A percentile compares a stretch with the other conserved stretches of the same genome.
These are phyloP conservation scores for Rhagium mordax DNA, from an alignment of 2,888 invertebrate genomes.

Conservation along the genomic window DNA sequence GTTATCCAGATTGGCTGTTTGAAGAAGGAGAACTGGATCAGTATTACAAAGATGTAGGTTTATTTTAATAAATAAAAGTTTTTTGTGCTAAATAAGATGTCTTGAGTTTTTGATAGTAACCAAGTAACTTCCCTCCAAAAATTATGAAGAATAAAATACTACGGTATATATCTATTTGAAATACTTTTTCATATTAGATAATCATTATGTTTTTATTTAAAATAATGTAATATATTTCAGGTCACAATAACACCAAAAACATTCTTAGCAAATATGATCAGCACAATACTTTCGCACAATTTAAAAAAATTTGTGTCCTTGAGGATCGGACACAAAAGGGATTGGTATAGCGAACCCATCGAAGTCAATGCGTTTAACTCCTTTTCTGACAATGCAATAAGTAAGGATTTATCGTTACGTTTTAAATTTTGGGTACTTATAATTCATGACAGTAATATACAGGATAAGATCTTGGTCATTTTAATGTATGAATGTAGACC, in stretches of 20 bases:
- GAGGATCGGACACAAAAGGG: slow-evolving; percentile 73
- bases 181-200: too few relatives aligned
- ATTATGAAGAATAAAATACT: too few relatives aligned
- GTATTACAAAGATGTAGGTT: slow-evolving; percentile 77
- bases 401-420: too few relatives aligned
- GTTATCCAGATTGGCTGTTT: slow-evolving; percentile 85
- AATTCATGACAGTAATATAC: too few relatives aligned
- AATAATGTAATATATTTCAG: slow-evolving; percentile 62
- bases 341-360: slow-evolving; percentile 84
- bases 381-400: slow-evolving; percentile 86
- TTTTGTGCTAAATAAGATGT: neutral
- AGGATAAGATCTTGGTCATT: too few relatives aligned
- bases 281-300: slow-evolving; percentile 74
- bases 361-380: slow-evolving; percentile 88
- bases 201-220: too few relatives aligned
- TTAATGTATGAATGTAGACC: too few relatives aligned
- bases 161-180: too few relatives aligned
- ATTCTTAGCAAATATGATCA: slow-evolving; percentile 81
- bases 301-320: slow-evolving; percentile 73
- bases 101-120: too few relatives aligned
- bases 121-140: too few relatives aligned
- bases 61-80: neutral
- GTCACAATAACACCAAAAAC: slow-evolving; percentile 73
- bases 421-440: too few relatives aligned
- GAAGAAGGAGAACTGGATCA: slow-evolving; percentile 77